Conservation (phyloP, 2,888 invertebrate genomes). For the Tipula lateralis region DNA sequence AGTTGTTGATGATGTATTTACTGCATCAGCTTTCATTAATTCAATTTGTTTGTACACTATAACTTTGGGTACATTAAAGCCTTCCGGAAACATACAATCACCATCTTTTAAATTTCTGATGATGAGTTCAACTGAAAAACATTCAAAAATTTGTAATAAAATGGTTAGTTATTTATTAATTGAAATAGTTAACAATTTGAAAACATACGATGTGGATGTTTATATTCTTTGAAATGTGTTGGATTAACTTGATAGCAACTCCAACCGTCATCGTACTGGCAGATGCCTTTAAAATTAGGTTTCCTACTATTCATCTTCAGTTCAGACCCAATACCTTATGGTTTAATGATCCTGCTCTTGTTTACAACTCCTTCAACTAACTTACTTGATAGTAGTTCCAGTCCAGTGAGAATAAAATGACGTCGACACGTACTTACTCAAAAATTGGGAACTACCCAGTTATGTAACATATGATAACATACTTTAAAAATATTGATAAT, state of each 20-base stretch:
- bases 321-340: too few relatives aligned
- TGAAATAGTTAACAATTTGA: conserved; percentile 36
- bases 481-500: too few relatives aligned
- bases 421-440: too few relatives aligned
- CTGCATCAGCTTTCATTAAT: neutral
- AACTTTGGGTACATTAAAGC: neutral
- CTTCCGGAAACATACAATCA: neutral
- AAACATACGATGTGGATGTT: conserved; percentile 74
- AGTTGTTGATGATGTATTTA: conserved; percentile 33
- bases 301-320: neutral
- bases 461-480: too few relatives aligned
- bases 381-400: too few relatives aligned
- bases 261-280: conserved; percentile 68
- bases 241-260: conserved; percentile 84
- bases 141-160: conserved; percentile 33
- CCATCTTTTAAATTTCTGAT: neutral
- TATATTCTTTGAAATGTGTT: conserved; percentile 74
- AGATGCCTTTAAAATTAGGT: conserved; percentile 46
- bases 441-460: too few relatives aligned
- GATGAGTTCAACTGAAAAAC: neutral
- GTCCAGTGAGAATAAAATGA: too few relatives aligned
- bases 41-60: neutral
- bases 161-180: too few relatives aligned
- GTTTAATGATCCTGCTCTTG: too few relatives aligned
- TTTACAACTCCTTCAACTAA: too few relatives aligned